A percentile compares a stretch with the other conserved stretches of the same genome.
phyloP scores from a whole-genome alignment of 53 echinoderm and acorn worm genomes.

The Temnopleurus reevesii region DNA sequence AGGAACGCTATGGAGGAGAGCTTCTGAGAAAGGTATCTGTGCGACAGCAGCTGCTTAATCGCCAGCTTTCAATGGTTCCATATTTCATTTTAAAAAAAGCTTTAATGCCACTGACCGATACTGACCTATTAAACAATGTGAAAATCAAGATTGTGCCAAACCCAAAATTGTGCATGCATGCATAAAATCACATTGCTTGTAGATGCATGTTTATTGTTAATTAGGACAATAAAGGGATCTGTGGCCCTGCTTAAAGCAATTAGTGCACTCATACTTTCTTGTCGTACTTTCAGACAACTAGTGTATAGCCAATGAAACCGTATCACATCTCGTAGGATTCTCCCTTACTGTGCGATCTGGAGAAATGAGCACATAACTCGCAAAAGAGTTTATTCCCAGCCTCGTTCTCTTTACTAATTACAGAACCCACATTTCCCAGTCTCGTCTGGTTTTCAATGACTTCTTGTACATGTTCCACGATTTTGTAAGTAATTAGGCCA shows the following conservation, averaged over 20 bases:
- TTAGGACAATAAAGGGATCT: no score
- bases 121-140: no score
- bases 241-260: not conserved
- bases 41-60: no score
- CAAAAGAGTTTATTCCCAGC: conserved; percentile 66
- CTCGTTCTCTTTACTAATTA: conserved; percentile 66
- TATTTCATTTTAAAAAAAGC: no score
- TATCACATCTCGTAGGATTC: conserved; percentile 51
- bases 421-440: conserved; percentile 48
- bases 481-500: conserved; percentile 74
- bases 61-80: no score
- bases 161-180: no score
- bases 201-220: no score
- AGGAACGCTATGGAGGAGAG: no score
- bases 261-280: not conserved
- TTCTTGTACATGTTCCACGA: conserved; percentile 60
- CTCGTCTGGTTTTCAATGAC: conserved; percentile 37
- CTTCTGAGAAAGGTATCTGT: no score
- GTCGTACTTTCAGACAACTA: not conserved
- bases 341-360: not conserved
- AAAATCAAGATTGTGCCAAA: no score
- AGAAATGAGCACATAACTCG: not conserved
- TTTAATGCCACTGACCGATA: no score
- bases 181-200: no score
- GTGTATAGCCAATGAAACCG: conserved; percentile 71